These are phyloP conservation scores for Lasiommata megera DNA, from an alignment of 2,888 invertebrate species.

Conservation along the genomic window DNA sequence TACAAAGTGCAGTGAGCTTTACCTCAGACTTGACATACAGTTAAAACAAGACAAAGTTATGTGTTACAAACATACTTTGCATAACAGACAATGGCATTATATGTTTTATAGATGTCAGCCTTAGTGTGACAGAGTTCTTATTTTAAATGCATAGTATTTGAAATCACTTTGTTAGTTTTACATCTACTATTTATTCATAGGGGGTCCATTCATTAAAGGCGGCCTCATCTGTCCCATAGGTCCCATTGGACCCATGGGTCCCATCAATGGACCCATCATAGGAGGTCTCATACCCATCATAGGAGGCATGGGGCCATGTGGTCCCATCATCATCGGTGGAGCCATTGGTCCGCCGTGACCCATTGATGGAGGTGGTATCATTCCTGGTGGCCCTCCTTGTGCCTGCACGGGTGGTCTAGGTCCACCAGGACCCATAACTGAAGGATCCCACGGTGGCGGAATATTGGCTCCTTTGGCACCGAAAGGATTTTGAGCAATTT, in stretches of 20 bases:
- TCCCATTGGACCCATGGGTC: constrained; percentile 83
- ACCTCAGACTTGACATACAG: too few species aligned
- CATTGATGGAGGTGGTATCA: constrained; percentile 80
- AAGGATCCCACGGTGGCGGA: constrained; percentile 88
- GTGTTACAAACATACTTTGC: too few species aligned
- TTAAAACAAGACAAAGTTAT: too few species aligned
- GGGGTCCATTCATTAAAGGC: constrained; percentile 86
- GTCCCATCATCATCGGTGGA: constrained; percentile 91
- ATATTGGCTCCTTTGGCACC: constrained; percentile 89
- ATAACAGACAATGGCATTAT: too few species aligned
- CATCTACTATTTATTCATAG: constrained; percentile 75
- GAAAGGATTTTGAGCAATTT: constrained; percentile 96
- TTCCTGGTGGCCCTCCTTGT: constrained; percentile 84
- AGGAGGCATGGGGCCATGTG: constrained; percentile 90
- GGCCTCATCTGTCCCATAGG: constrained; percentile 88
- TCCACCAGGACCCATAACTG: constrained; percentile 80
- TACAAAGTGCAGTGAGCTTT: too few species aligned
- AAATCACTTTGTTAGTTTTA: constrained; percentile 7
- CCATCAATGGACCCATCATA: constrained; percentile 85
- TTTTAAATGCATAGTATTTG: not conserved
- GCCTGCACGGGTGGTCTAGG: constrained; percentile 76
- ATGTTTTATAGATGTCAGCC: too few species aligned
- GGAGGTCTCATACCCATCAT: constrained; percentile 86
- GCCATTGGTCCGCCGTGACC: constrained; percentile 86
- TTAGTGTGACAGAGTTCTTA: too few species aligned